Conservation (phyloP, 2,888 invertebrate genomes). For the Globia sparganii region DNA sequence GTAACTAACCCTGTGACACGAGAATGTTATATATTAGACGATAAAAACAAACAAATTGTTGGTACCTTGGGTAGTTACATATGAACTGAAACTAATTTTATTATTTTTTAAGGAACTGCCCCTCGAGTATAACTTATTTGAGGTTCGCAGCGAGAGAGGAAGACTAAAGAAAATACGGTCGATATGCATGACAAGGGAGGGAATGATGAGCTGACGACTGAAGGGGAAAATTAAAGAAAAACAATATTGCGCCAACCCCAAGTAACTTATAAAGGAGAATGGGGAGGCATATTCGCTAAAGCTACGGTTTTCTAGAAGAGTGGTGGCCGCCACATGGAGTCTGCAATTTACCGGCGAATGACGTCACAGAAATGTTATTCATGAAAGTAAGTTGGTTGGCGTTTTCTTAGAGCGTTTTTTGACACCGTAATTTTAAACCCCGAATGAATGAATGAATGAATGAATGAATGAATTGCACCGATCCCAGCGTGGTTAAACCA, state of each 20-base stretch:
- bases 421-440: too few species aligned
- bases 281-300: background rate
- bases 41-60: background rate
- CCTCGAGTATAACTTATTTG: background rate
- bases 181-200: background rate
- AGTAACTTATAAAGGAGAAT: background rate
- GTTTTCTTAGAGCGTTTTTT: too few species aligned
- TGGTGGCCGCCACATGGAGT: background rate
- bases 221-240: background rate
- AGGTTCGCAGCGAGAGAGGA: background rate
- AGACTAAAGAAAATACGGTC: background rate
- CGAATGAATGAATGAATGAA: too few species aligned
- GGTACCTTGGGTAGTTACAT: background rate
- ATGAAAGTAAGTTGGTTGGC: background rate
- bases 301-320: background rate
- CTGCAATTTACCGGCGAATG: background rate
- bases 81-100: too few species aligned
- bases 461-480: too few species aligned
- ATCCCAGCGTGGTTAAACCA: too few species aligned
- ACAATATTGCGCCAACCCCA: constrained; percentile 1
- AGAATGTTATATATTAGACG: too few species aligned
- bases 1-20: too few species aligned
- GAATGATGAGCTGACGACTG: background rate
- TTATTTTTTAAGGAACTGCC: background rate
- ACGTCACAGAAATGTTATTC: background rate